Evolutionary conservation across 2,888 invertebrate genomes (phyloP).

Genomic region (Drosophila hamatofila): DNA sequence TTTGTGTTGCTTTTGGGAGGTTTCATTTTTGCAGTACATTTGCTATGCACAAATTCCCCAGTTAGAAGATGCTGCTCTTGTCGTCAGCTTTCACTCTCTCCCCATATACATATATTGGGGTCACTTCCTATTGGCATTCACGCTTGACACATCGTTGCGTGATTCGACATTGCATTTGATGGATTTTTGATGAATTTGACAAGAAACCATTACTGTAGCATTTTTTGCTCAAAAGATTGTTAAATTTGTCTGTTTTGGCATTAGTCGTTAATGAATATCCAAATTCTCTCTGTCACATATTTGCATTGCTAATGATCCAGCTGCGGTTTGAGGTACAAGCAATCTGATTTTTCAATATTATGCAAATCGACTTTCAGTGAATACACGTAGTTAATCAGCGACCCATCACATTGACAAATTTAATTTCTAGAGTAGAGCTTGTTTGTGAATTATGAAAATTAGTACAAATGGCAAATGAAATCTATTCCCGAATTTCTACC

Average conservation of each 20-base stretch:
- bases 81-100: constrained; percentile 73
- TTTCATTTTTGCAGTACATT: constrained; percentile 58
- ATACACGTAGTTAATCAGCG: constrained; percentile 10
- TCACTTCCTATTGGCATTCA: constrained; percentile 64
- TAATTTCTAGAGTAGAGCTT: constrained; percentile 9
- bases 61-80: constrained; percentile 52
- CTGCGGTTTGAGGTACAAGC: constrained; percentile 10
- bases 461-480: too few species aligned
- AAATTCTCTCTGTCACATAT: constrained; percentile 38
- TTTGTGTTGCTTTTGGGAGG: neutral
- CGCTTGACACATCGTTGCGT: constrained; percentile 46
- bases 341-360: constrained; percentile 18
- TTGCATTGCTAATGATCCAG: constrained; percentile 71
- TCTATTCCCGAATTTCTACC: neutral
- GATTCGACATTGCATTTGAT: constrained; percentile 57
- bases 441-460: neutral
- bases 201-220: constrained; percentile 58
- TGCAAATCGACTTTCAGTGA: constrained; percentile 15
- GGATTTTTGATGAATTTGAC: constrained; percentile 71
- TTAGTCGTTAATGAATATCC: constrained; percentile 42
- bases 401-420: constrained; percentile 21
- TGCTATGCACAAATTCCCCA: constrained; percentile 52
- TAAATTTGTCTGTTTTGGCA: constrained; percentile 48
- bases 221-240: constrained; percentile 39
- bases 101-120: constrained; percentile 3